These are phyloP conservation scores for Syrphus vitripennis DNA, from an alignment of 2,888 invertebrate genomes.

Conservation along the genomic window DNA sequence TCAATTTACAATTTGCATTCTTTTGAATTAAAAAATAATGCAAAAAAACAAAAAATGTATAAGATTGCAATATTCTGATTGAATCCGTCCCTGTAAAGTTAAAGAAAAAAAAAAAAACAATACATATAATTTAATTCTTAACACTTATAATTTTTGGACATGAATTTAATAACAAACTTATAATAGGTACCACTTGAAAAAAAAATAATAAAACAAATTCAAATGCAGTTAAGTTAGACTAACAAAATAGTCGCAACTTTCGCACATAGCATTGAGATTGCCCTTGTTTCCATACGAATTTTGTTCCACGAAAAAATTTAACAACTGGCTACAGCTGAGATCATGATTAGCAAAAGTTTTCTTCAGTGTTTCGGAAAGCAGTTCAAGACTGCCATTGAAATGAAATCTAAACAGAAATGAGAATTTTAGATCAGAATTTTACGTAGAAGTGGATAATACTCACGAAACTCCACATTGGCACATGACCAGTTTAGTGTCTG, in stretches of 20 bases:
- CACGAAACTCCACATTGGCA: slow-evolving; percentile 79
- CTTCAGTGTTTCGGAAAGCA: slow-evolving; percentile 71
- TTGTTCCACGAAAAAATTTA: slow-evolving; percentile 77
- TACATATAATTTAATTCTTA: no score
- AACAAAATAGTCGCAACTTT: slow-evolving; percentile 77
- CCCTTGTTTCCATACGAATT: slow-evolving; percentile 31
- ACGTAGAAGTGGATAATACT: not conserved
- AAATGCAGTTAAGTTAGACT: slow-evolving; percentile 64
- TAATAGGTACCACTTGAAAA: no score
- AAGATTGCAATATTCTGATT: no score
- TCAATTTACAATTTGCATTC: no score
- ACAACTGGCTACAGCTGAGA: slow-evolving; percentile 72
- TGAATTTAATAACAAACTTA: no score
- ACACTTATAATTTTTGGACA: not conserved
- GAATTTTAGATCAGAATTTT: not conserved
- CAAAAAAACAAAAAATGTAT: no score
- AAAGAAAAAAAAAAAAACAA: not conserved
- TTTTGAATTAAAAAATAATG: no score
- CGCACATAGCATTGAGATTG: slow-evolving; percentile 75
- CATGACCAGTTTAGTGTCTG: slow-evolving; percentile 75
- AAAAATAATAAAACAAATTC: not conserved
- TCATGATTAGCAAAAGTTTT: slow-evolving; percentile 74
- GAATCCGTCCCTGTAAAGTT: no score
- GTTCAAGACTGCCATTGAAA: slow-evolving; percentile 69
- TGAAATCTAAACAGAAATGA: slow-evolving; percentile 71